Evolutionary conservation across 2,113 vertebrate genomes (phyloP), one percentile per base, ranked within the genome.

Genomic region (Uropsilus gracilis): DNA sequence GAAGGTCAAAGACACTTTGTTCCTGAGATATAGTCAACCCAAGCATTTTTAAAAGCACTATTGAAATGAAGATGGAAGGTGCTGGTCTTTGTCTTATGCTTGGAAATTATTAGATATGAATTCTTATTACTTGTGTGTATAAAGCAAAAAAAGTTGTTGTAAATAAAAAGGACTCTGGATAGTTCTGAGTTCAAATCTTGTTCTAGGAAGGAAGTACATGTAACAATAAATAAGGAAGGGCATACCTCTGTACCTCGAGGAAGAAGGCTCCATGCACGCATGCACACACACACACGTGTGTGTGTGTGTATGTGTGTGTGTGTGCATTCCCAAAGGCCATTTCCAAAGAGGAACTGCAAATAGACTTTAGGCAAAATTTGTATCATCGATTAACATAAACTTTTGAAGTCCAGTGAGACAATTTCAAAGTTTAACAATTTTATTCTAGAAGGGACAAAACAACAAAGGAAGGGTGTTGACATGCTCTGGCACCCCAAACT

Each of bases 341-440:
- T 94, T 59, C 59, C 71, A 73, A 86, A 91, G 59, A 85, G 77
- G 53, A 76, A 59, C 26, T 61, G 14, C 20, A 77, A n/a, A 44
- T 73, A 91, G 64, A 46, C 81, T 69, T 57, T 50, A 59, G 37
- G 69, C 46, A 69, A 91, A 95, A 42, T 77, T 59, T 73, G 68
- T 84, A 64, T 93, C 66, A 37, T 34, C 55, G 81, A n/a, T 61
- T 46, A 90, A 37, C 22, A 73, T 34, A 28, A 48, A 87, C 46
- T 32, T 37, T 95, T 64, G 73, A 2, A 61, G 37, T 53, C 39
- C 76, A 76, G n/a, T 7, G 26, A 81, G 59, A 87, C 6, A 13
- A 1, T 71, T 85, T 94, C 75, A 86, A 83, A 91, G 61, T 69
- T 55, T 75, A 84, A 9, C 17, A 22, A 1, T 44, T 64, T 83